Conservation (phyloP, 2,113 vertebrate genomes). For the Sinocyclocheilus rhinocerous region DNA sequence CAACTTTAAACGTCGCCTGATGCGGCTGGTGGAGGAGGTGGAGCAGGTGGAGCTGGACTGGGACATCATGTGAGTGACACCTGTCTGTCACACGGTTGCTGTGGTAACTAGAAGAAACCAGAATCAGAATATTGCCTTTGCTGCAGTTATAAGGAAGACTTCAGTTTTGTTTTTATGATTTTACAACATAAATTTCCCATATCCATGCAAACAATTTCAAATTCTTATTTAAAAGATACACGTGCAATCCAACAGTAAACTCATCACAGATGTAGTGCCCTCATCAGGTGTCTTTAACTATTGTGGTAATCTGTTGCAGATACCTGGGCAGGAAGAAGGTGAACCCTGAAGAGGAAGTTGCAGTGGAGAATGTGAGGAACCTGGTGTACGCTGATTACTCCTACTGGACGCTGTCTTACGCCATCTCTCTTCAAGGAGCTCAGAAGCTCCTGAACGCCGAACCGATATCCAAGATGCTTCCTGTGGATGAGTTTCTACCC, state of each 20-base stretch:
- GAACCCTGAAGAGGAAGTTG: slow-evolving; percentile 79
- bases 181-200: no score
- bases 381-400: slow-evolving; percentile 89
- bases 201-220: not conserved
- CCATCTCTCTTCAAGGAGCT: slow-evolving; percentile 85
- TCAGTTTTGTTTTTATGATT: not conserved
- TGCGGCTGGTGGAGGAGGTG: slow-evolving; percentile 83
- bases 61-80: slow-evolving; percentile 89
- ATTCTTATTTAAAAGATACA: not conserved
- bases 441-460: slow-evolving; percentile 87
- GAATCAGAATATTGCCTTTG: not conserved
- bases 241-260: not conserved
- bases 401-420: slow-evolving; percentile 92
- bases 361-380: slow-evolving; percentile 80
- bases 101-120: not conserved
- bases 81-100: not conserved
- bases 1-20: slow-evolving; percentile 84
- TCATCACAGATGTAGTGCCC: not conserved
- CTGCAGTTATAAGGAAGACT: not conserved
- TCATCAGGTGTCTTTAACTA: not conserved
- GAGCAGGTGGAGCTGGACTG: slow-evolving; percentile 80
- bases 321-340: slow-evolving; percentile 96
- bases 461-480: slow-evolving; percentile 92
- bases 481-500: slow-evolving; percentile 95
- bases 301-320: slow-evolving; percentile 66